These are phyloP conservation scores for Falco concolor DNA, from an alignment of 2,797 vertebrate genomes.

Conservation along the genomic window DNA sequence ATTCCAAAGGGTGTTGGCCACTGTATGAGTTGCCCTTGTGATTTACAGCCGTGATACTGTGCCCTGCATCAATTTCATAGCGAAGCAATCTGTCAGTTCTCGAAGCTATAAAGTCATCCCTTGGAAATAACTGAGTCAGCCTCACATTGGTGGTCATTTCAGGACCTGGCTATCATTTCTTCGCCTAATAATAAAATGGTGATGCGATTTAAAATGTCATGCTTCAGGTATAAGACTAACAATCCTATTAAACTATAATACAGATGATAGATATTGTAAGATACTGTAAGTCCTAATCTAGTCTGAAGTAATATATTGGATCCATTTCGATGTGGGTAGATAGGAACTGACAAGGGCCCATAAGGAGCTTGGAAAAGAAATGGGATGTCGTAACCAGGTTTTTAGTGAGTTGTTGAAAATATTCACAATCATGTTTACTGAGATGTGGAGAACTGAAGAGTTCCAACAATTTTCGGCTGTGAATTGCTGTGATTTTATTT, in stretches of 20 bases:
- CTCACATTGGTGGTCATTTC: not conserved
- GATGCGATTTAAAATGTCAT: not conserved
- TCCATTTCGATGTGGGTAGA: not conserved
- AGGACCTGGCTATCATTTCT: not conserved
- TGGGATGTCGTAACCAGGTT: not conserved
- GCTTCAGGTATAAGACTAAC: not conserved
- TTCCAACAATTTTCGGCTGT: not conserved
- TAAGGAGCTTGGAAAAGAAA: not conserved
- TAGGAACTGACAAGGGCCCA: not conserved
- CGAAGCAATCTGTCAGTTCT: conserved; percentile 19
- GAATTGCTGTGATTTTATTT: not conserved
- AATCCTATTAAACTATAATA: not conserved
- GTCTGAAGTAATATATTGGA: not conserved
- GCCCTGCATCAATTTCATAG: conserved; percentile 7
- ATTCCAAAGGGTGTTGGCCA: not conserved
- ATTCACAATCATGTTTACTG: not conserved
- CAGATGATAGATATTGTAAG: not conserved
- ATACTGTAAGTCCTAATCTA: not conserved
- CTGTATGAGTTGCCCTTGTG: not conserved
- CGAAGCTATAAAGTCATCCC: not conserved
- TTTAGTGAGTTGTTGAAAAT: not conserved
- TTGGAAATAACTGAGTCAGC: not conserved
- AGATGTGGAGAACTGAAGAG: not conserved
- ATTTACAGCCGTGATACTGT: conserved; percentile 9
- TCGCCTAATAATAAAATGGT: not conserved